Base-by-base conservation (phyloP, 2,113 vertebrate species). In the Lathamus discolor region DNA sequence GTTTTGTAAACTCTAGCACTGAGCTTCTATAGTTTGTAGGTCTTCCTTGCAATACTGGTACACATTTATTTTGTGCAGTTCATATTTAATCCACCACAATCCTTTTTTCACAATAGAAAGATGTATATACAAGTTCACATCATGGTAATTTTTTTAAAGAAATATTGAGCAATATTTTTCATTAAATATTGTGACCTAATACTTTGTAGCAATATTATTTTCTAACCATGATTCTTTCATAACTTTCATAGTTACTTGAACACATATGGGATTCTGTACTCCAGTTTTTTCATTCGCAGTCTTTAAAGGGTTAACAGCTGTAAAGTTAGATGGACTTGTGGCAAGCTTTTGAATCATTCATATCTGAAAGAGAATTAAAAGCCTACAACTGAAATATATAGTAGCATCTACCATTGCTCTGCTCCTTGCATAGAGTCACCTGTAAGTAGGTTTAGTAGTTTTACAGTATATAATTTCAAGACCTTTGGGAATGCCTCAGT, bases 371-470 rank as follows among this genome's bases (percentile, higher is more conserved):
- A 97, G 96, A 95, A 96, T 93, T 61, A 96, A 97, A 98, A 97
- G 86, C 77, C 95, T 96, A 96, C 95, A 97, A 96, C 78, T 96
- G 96, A 95, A 97, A 95, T 97, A 96, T 88, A 91, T 97, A 93
- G 89, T 97, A 97, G 97, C 96, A 97, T 97, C 95, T 95, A 90
- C 79, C 97, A 96, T 97, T 97, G 88, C 97, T 98, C 97, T 97
- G 95, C 97, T 98, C 97, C 97, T 98, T 98, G 98, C 98, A 98
- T 98, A 98, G 97, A 98, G 97, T 97, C 95, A 97, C 93, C 96
- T 97, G 77, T 97, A 95, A 96, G 95, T 98, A 95, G 93, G 95
- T 97, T 98, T 96, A 97, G 97, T 97, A 92, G 92, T 98, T 98
- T 97, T 96, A 97, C 97, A 95, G 91, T 96, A 93, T 96, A 97